These are phyloP conservation scores for Loriculus beryllinus DNA, from an alignment of 2,797 vertebrate species.

Conservation along the genomic window DNA sequence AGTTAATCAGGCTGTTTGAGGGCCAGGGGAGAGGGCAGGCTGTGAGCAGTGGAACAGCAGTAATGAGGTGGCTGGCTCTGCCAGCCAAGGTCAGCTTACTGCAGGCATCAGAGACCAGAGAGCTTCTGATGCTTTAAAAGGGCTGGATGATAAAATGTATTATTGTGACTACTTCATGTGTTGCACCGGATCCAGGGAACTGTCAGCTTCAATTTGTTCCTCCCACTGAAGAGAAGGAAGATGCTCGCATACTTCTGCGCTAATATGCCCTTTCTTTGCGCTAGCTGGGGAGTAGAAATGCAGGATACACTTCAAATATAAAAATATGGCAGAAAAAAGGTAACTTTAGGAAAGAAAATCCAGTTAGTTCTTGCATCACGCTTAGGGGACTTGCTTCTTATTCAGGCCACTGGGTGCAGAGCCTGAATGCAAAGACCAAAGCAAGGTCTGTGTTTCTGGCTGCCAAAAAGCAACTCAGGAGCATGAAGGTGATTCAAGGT, in stretches of 20 bases:
- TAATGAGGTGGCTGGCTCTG: slow-evolving; percentile 26
- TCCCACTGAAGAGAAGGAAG: slow-evolving; percentile 31
- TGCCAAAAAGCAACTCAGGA: background rate
- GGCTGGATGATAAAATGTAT: slow-evolving; percentile 29
- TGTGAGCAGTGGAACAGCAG: slow-evolving; percentile 30
- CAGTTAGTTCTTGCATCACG: background rate
- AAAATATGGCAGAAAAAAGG: background rate
- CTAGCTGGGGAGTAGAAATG: background rate
- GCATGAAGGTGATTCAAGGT: background rate
- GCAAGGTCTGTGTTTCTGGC: background rate
- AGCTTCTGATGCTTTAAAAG: slow-evolving; percentile 24
- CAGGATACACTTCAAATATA: background rate
- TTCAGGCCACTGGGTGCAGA: background rate
- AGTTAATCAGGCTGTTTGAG: background rate
- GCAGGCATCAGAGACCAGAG: slow-evolving; percentile 7
- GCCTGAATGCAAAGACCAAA: background rate
- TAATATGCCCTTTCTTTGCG: background rate
- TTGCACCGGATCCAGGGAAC: slow-evolving; percentile 29
- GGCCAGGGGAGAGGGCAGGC: background rate
- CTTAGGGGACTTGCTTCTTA: background rate
- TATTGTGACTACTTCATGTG: slow-evolving; percentile 31
- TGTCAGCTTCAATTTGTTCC: slow-evolving; percentile 65
- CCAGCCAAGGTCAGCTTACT: slow-evolving; percentile 43
- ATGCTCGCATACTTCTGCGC: background rate
- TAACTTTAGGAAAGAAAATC: background rate